A percentile compares a stretch with the other conserved stretches of the same genome.
Evolutionary conservation across 1,140 invertebrate genomes (phyloP).

Genomic region (Lethrus apterus): DNA sequence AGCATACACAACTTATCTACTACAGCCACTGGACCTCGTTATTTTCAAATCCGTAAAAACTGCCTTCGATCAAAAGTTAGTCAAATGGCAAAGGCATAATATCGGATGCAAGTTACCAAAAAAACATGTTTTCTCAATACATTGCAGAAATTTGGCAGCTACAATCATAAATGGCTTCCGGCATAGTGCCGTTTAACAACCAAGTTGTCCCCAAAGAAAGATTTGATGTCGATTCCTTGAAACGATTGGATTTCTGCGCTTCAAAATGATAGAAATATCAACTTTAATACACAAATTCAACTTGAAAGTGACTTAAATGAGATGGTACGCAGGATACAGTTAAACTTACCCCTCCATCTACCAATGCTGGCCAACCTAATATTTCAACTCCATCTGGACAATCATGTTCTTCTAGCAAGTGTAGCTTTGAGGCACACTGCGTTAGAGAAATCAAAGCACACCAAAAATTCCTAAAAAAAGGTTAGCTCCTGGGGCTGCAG

Average conservation of each 20-base stretch:
- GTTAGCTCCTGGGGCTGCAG: conserved; percentile 7
- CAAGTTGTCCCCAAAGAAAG: conserved; percentile 11
- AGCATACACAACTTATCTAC: conserved; percentile 32
- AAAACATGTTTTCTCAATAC: conserved; percentile 6
- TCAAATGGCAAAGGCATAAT: conserved; percentile 13
- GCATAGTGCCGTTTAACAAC: conserved; percentile 11
- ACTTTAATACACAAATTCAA: background rate
- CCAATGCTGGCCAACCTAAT: background rate
- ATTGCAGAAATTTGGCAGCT: background rate
- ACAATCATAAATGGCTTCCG: conserved; percentile 13
- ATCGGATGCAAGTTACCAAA: conserved; percentile 8
- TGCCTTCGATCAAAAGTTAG: conserved; percentile 12
- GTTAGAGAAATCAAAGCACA: conserved; percentile 6
- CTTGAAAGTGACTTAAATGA: background rate
- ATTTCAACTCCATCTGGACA: background rate
- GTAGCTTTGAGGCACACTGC: conserved; percentile 1
- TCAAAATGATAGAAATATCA: no score
- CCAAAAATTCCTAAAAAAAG: conserved; percentile 9
- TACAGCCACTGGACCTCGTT: conserved; percentile 36
- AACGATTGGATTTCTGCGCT: conserved; percentile 13
- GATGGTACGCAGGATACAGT: background rate
- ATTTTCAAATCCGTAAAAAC: conserved; percentile 20
- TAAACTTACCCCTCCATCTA: background rate
- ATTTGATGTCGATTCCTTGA: conserved; percentile 1
- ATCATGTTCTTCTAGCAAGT: background rate